Evolutionary conservation across 2,113 vertebrate genomes (phyloP).

Genomic region (Mirounga angustirostris): DNA sequence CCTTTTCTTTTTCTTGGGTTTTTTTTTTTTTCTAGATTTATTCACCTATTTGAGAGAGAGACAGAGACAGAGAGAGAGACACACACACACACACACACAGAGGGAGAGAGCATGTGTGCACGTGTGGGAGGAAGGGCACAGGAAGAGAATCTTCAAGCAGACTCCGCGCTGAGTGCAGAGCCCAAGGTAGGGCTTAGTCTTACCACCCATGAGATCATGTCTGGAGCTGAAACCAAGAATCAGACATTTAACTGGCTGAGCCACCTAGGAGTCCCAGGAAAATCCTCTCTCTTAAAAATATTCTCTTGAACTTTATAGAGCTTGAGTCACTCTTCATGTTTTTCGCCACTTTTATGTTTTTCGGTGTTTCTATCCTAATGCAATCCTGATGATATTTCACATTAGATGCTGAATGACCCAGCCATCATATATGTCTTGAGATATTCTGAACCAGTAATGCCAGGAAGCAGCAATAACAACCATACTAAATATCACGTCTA

Average conservation of each 20-base stretch:
- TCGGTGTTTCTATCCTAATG: background rate
- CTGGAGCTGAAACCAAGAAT: background rate
- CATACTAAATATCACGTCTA: background rate
- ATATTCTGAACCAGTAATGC: background rate
- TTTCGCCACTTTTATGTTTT: background rate
- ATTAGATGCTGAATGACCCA: background rate
- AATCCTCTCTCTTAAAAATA: background rate
- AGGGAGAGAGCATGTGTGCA: background rate
- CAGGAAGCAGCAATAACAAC: background rate
- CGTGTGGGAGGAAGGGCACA: background rate
- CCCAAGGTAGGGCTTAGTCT: background rate
- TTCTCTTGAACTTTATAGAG: slow-evolving; percentile 6
- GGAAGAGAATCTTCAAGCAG: background rate
- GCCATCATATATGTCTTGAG: background rate
- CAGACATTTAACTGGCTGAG: background rate
- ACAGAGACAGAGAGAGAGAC: too few relatives aligned
- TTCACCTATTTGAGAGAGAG: background rate
- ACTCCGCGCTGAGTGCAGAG: background rate
- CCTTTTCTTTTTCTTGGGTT: background rate
- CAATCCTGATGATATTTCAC: background rate
- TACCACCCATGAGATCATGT: background rate
- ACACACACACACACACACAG: too few relatives aligned
- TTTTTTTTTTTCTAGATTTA: background rate
- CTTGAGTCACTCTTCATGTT: background rate
- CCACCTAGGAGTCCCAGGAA: background rate